These are phyloP conservation scores for Nilaparvata lugens DNA, from an alignment of 1,140 invertebrate genomes.

Conservation along the genomic window DNA sequence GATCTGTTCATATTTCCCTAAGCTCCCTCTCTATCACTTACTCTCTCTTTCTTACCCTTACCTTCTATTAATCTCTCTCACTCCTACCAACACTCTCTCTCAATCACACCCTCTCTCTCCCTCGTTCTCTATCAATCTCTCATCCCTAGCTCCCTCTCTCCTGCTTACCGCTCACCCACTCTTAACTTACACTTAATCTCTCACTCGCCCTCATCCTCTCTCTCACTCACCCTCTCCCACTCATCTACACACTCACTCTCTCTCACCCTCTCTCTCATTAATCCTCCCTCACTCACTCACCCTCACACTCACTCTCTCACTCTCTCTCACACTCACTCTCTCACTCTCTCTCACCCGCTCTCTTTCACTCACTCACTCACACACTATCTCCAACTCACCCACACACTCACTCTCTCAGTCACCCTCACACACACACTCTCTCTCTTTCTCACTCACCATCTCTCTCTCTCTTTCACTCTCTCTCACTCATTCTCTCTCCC, in stretches of 20 bases:
- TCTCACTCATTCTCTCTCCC: conserved; percentile 3
- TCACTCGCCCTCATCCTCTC: not conserved
- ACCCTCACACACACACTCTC: not conserved
- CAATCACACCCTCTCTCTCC: not conserved
- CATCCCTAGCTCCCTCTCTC: too few relatives aligned
- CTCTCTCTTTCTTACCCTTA: too few relatives aligned
- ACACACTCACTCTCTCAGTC: too few relatives aligned
- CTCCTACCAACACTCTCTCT: not conserved
- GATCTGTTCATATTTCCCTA: too few relatives aligned
- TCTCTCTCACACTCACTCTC: not conserved
- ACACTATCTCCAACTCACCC: not conserved
- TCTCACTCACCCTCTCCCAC: not conserved
- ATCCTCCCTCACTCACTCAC: not conserved
- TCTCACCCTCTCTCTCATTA: not conserved
- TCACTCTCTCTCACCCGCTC: not conserved
- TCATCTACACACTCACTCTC: not conserved
- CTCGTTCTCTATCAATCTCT: not conserved
- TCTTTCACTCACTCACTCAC: not conserved
- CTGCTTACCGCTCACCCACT: too few relatives aligned
- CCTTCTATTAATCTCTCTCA: not conserved
- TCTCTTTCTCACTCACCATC: not conserved
- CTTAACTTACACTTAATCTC: too few relatives aligned
- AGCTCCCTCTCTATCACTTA: too few relatives aligned
- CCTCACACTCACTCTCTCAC: not conserved
- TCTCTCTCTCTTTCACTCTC: not conserved